A percentile compares a stretch with the other conserved stretches of the same genome.
Conservation (phyloP, 2,113 vertebrate species). For the Tretioscincus oriximinensis region DNA sequence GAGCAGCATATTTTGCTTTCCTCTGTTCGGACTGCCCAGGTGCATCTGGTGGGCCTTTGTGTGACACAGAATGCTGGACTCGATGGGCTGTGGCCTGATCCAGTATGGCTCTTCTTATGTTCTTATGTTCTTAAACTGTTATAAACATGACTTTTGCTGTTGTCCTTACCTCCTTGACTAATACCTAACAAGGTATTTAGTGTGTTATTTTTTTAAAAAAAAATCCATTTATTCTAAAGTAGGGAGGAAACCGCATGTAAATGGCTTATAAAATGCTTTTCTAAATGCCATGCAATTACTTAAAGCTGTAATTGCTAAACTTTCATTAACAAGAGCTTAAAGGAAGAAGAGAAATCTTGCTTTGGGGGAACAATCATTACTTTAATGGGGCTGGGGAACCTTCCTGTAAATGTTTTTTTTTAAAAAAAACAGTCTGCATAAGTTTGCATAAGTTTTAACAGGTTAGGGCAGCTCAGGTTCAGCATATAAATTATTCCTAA, state of each 20-base stretch:
- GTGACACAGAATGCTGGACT: too few relatives aligned
- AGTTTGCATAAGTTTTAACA: slow-evolving; percentile 7
- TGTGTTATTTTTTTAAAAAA: slow-evolving; percentile 46
- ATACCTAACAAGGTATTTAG: slow-evolving; percentile 78
- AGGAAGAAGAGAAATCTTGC: slow-evolving; percentile 48
- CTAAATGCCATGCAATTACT: slow-evolving; percentile 72
- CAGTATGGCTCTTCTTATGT: too few relatives aligned
- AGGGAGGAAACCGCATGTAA: slow-evolving; percentile 67
- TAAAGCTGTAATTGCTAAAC: slow-evolving; percentile 65
- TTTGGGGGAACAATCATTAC: slow-evolving; percentile 47
- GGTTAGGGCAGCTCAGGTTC: slow-evolving; percentile 24
- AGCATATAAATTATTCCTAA: not conserved
- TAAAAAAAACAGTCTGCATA: not conserved
- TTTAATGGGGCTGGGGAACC: not conserved
- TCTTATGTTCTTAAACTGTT: too few relatives aligned
- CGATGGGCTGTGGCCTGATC: too few relatives aligned
- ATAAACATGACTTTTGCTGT: slow-evolving; percentile 59
- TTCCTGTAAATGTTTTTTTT: slow-evolving; percentile 52
- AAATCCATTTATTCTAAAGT: slow-evolving; percentile 69
- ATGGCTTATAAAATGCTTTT: slow-evolving; percentile 71
- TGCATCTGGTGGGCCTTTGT: too few relatives aligned
- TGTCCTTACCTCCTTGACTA: slow-evolving; percentile 59
- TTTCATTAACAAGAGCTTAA: slow-evolving; percentile 63
- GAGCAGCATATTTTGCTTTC: too few relatives aligned
- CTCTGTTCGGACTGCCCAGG: too few relatives aligned